phyloP scores from a whole-genome alignment of 2,888 invertebrate genomes.

The Oligia latruncula region DNA sequence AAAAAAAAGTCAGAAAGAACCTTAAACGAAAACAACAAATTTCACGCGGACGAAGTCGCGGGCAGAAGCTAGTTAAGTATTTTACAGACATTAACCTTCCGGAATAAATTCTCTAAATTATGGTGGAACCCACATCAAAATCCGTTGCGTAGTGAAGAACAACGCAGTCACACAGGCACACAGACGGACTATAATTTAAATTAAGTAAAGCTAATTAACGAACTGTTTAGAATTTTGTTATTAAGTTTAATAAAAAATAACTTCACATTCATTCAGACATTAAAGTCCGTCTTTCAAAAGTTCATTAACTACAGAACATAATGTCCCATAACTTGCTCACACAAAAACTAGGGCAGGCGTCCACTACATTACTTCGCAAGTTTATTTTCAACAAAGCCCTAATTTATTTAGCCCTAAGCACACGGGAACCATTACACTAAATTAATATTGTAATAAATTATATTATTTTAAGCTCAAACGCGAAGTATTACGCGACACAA shows the following conservation, averaged over 20 bases:
- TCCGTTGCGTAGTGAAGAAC: neutral
- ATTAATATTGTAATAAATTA: conserved; percentile 55
- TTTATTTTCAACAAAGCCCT: conserved; percentile 26
- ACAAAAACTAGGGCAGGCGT: conserved; percentile 35
- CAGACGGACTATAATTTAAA: neutral
- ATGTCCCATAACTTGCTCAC: neutral
- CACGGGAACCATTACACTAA: conserved; percentile 38
- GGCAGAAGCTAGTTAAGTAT: too few species aligned
- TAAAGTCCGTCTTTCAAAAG: neutral
- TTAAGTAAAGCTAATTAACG: neutral
- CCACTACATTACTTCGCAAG: conserved; percentile 25
- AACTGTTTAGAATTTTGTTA: neutral
- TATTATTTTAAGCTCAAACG: conserved; percentile 61
- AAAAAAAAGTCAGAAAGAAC: neutral
- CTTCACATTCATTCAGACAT: too few species aligned
- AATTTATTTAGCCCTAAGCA: conserved; percentile 10
- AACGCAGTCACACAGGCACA: neutral
- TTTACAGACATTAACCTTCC: neutral
- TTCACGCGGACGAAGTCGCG: too few species aligned
- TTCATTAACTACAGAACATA: neutral
- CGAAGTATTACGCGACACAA: conserved; percentile 53
- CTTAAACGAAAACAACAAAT: neutral
- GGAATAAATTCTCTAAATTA: neutral
- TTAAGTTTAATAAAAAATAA: neutral
- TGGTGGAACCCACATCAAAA: neutral